These are phyloP conservation scores for Alcedo atthis DNA, from an alignment of 2,797 vertebrate genomes.

Conservation along the genomic window DNA sequence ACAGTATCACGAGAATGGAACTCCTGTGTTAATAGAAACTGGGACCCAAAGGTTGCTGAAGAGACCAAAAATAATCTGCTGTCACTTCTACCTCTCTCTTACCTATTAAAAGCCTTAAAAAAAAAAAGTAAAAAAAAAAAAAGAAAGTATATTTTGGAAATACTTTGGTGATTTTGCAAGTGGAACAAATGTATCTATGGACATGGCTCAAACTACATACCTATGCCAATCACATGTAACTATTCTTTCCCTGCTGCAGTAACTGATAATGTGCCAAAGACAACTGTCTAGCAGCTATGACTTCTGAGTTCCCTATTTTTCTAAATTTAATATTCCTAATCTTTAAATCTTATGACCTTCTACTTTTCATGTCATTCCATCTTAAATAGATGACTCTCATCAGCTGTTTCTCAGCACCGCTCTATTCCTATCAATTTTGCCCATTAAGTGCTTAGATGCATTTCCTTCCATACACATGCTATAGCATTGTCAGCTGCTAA, in stretches of 20 bases:
- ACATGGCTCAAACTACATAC: background rate
- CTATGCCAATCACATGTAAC: background rate
- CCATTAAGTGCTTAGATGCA: background rate
- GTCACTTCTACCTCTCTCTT: background rate
- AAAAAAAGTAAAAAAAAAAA: background rate
- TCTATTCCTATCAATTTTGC: background rate
- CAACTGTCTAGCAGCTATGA: background rate
- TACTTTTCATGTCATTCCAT: background rate
- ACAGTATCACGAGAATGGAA: background rate
- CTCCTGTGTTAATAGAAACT: background rate
- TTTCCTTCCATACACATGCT: background rate
- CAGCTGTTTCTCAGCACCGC: background rate
- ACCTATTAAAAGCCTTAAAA: background rate
- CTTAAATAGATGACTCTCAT: background rate
- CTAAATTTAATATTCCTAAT: constrained; percentile 9
- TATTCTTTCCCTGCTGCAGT: background rate
- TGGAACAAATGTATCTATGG: background rate
- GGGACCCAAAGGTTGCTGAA: background rate
- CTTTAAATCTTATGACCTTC: background rate
- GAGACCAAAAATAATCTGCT: background rate
- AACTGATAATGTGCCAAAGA: background rate
- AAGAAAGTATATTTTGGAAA: background rate
- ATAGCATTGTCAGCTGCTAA: background rate
- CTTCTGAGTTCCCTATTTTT: background rate
- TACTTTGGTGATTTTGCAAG: background rate